These are phyloP conservation scores for Poliocrania exsul DNA, from an alignment of 2,797 vertebrate species.

Conservation along the genomic window DNA sequence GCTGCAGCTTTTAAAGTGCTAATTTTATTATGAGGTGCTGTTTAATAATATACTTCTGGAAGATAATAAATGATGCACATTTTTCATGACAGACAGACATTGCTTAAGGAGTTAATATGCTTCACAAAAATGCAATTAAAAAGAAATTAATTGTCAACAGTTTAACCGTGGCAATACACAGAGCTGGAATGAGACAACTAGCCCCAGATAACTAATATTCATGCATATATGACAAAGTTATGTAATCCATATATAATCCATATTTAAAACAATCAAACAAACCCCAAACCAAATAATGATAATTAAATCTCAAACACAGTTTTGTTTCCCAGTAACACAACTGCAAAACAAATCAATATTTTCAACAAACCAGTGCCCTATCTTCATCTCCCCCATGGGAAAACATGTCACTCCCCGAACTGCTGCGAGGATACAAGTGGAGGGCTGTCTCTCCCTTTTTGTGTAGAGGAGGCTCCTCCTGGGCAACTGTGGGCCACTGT, in stretches of 20 bases:
- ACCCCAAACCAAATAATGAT: slow-evolving; percentile 13
- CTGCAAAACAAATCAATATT: slow-evolving; percentile 54
- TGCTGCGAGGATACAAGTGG: neutral
- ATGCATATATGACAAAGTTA: slow-evolving; percentile 1
- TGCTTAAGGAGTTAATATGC: slow-evolving; percentile 42
- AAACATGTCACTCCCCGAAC: neutral
- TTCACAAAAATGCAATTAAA: slow-evolving; percentile 37
- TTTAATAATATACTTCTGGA: slow-evolving; percentile 11
- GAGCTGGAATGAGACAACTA: slow-evolving; percentile 27
- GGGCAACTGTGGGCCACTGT: neutral
- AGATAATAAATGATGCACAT: slow-evolving; percentile 33
- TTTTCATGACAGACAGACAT: slow-evolving; percentile 36
- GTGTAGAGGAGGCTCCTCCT: neutral
- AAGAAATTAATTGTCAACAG: slow-evolving; percentile 23
- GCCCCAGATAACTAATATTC: slow-evolving; percentile 47
- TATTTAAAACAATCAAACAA: slow-evolving; percentile 11
- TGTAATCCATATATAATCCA: neutral
- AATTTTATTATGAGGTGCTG: slow-evolving; percentile 38
- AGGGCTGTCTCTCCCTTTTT: neutral
- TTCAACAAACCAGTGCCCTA: slow-evolving; percentile 35
- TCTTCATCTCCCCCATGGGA: neutral
- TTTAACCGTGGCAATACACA: slow-evolving; percentile 25
- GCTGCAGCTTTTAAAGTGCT: slow-evolving; percentile 58
- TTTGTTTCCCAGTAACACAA: slow-evolving; percentile 41
- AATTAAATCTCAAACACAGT: slow-evolving; percentile 36